Evolutionary conservation across 2,888 invertebrate species (phyloP).

Genomic region (Synanthedon myopaeformis): DNA sequence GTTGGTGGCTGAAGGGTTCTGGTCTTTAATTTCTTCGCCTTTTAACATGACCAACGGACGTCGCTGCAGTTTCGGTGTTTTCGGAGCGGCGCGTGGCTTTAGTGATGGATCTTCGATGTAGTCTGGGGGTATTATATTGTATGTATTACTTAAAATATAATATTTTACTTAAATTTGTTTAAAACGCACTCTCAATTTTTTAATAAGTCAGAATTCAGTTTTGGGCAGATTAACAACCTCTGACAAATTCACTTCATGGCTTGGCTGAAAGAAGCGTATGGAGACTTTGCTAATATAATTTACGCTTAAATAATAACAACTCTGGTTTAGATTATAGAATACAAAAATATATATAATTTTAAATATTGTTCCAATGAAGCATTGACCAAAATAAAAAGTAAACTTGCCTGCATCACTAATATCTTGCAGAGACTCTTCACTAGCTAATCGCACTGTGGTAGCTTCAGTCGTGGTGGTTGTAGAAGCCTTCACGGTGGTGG

Average conservation of each 20-base stretch:
- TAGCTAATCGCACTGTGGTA: constrained; percentile 23
- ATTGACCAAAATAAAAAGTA: neutral
- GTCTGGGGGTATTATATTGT: constrained; percentile 19
- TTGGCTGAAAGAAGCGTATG: too few relatives aligned
- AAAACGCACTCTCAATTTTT: too few relatives aligned
- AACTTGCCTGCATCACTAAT: constrained; percentile 39
- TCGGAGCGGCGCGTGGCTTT: constrained; percentile 22
- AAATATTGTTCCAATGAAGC: too few relatives aligned
- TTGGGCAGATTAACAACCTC: too few relatives aligned
- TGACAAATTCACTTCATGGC: too few relatives aligned
- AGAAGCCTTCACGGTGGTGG: constrained; percentile 15
- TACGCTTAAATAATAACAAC: too few relatives aligned
- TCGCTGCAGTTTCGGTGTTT: constrained; percentile 34
- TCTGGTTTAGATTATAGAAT: neutral
- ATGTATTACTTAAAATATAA: too few relatives aligned
- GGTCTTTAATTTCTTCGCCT: constrained; percentile 29
- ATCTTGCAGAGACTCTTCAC: constrained; percentile 44
- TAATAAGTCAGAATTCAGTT: too few relatives aligned
- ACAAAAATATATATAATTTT: too few relatives aligned
- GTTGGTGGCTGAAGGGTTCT: constrained; percentile 53
- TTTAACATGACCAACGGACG: constrained; percentile 48
- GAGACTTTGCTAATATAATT: too few relatives aligned
- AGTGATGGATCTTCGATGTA: constrained; percentile 45
- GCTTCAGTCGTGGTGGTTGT: constrained; percentile 17
- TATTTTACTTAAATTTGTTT: too few relatives aligned